Evolutionary conservation across 2,888 invertebrate species (phyloP), one percentile per base, ranked within the genome.

Genomic region (Acrocera orbiculus): DNA sequence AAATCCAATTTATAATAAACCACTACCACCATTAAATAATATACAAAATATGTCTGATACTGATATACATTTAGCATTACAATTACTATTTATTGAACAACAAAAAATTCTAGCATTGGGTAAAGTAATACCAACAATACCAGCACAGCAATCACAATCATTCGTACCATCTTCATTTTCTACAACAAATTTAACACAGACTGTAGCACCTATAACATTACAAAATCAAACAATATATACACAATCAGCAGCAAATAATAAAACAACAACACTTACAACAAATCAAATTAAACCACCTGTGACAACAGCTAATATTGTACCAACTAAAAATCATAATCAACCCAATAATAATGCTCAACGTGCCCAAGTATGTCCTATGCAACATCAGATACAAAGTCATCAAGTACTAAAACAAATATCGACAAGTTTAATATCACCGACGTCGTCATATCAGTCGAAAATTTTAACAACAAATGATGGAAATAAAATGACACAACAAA

Each of bases 101-200:
- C 70, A 76, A 40, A 74, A 73, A 48, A 77, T 81, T 41, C 50
- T 80, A 40, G 69, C 75, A 1, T 69, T 72, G 9, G 79, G 78
- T 7, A 78, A 78, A 56, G 59, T 75, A 39, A 65, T 76, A 43
- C 67, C 71, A 6, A 70, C 70, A 6, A 61, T 66, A 34, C 63
- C 59, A 4, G 54, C 59, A 15, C 56, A 54, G 6, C 50, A 50
- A 36, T 47, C 48, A 6, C 50, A 44, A 31, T 48, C 46, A 24
- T 24, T 35, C 25, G 16, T 30, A 13, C 47, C 46, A 30, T 51
- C 53, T 15, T 47, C 51, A 3, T 37, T 53, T 11, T 42, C 36
- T n/a, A n/a, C n/a, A n/a, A n/a, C n/a, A n/a, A n/a, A n/a, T n/a
- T n/a, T n/a, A n/a, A n/a, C n/a, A n/a, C n/a, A n/a, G n/a, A n/a